Base-by-base conservation (phyloP, 2,888 invertebrate species). In the Drosophila hawaiiensis region DNA sequence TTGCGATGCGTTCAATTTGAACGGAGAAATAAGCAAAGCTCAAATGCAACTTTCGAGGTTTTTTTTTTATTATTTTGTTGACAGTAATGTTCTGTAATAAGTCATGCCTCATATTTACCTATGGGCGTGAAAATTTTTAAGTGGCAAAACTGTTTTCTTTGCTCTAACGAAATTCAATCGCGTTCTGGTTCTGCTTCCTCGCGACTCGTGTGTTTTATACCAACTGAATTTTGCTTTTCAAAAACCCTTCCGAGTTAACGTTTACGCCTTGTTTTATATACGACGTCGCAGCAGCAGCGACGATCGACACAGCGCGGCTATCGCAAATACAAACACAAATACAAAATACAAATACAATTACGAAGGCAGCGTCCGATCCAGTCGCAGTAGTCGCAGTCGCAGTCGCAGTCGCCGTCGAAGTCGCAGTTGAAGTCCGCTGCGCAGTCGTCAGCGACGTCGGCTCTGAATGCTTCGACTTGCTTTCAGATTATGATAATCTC, bases 171-270 rank as follows among this genome's bases (percentile, higher is more conserved):
- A 79, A 76, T 63, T 52, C 59, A 69, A 76, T 69, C 72, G 81
- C 68, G 78, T 81, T 82, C 68, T 82, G 70, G 59, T 73, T 68
- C 41, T 82, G 78, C 85, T 83, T 91, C 89, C 88, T 83, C 83
- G 83, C 85, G 82, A 68, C 84, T 85, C 85, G 82, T 83, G 76
- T 73, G 82, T 71, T 84, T 90, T 75, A 77, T 90, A 76, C 82
- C 82, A 90, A 91, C 91, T 91, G 87, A 91, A 91, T 61, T 83
- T 84, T 70, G 72, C 78, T 83, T 89, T 85, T 85, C 75, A 77
- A 76, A 82, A 83, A 89, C 88, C 88, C 89, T 89, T 89, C 73
- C 86, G 89, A 88, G 83, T 80, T 82, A 84, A 77, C 83, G 80
- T 75, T 74, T 74, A 76, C 56, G 62, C 70, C 79, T 68, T 75